Base-by-base conservation (phyloP, 2,888 invertebrate species). In the Alcis repandata region DNA sequence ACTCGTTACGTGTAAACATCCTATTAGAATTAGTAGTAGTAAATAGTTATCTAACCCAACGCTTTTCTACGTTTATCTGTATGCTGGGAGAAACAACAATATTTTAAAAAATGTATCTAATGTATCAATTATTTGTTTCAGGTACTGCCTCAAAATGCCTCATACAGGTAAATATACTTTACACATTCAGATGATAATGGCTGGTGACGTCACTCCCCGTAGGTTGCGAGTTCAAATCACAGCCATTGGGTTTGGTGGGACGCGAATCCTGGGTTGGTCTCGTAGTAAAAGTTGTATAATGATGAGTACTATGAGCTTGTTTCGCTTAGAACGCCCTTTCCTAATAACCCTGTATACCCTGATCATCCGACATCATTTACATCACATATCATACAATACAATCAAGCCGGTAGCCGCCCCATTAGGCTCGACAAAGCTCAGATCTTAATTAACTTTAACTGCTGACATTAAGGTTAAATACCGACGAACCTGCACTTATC, bases 381-480 rank as follows among this genome's bases (percentile, higher is more conserved):
- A 38, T 59, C 57, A 53, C 63, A 19, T 63, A 63, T 63, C 63
- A 22, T 7, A 36, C 48, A 41, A 27, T 49, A 62, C 19, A 33
- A 63, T 59, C 71, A 68, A 70, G 57, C 65, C 74, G 74, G 82
- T 76, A 82, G 82, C 77, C 75, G 76, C 65, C 69, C 72, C 71
- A 65, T 67, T 53, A 71, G 59, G 72, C 67, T 73, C 73, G 59
- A 69, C 67, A 75, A 77, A 71, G 76, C 76, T 81, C 86, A 86
- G 83, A 87, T 87, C 87, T 90, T 90, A 90, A 91, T 91, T 90
- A 90, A 89, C 83, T 72, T 78, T 78, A 85, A 84, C 82, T 76
- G 77, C 73, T 68, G 68, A 78, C 85, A 83, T 87, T 81, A 83
- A 80, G 76, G 77, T 72, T 71, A 74, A 74, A 77, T 75, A 69